Conservation (phyloP, 92 coral and sea anemone species). For the Palythoa caribaeorum region DNA sequence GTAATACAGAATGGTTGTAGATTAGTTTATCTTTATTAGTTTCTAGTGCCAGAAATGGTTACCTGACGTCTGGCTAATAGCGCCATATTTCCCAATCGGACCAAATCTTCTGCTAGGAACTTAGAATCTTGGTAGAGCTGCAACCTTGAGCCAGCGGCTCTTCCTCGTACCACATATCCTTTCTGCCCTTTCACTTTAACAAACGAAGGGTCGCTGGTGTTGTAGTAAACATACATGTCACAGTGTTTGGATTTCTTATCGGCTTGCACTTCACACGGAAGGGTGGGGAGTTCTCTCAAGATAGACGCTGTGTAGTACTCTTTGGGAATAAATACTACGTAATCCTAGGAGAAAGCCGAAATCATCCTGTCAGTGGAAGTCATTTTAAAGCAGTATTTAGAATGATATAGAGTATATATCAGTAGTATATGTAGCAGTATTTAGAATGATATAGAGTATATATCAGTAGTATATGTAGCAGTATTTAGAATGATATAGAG, state of each 20-base stretch:
- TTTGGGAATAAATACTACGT: slow-evolving; percentile 39
- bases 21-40: too few relatives aligned
- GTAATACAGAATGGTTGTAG: too few relatives aligned
- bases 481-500: too few relatives aligned
- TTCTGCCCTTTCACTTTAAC: slow-evolving; percentile 11
- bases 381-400: not conserved
- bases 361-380: not conserved
- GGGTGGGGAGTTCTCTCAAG: slow-evolving; percentile 24
- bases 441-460: too few relatives aligned
- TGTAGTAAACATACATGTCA: slow-evolving; percentile 39
- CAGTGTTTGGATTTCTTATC: slow-evolving; percentile 23
- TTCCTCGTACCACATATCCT: not conserved
- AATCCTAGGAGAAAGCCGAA: slow-evolving; percentile 9
- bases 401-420: too few relatives aligned
- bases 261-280: slow-evolving; percentile 24
- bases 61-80: slow-evolving; percentile 37
- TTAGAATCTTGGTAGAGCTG: slow-evolving; percentile 11
- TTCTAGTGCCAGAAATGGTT: too few relatives aligned
- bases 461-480: too few relatives aligned
- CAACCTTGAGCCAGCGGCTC: not conserved
- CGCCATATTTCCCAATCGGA: slow-evolving; percentile 32
- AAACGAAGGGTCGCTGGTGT: slow-evolving; percentile 2
- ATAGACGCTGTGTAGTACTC: slow-evolving; percentile 35
- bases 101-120: not conserved
- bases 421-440: too few relatives aligned